Evolutionary conservation across 2,888 invertebrate genomes (phyloP), one percentile per base, ranked within the genome.

Genomic region (Nomada fabriciana): DNA sequence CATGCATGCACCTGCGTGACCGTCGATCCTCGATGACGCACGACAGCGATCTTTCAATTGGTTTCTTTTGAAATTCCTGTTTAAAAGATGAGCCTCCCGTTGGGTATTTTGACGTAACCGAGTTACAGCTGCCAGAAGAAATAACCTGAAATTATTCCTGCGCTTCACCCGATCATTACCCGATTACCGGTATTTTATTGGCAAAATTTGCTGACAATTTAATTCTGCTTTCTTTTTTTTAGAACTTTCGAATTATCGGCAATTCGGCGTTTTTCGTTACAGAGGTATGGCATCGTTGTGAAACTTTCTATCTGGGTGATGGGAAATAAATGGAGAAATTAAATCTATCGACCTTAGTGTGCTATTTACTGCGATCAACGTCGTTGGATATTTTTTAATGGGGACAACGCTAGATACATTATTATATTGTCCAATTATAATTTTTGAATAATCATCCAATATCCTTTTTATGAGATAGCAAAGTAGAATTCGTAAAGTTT

Each of bases 1-100:
- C 18, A 50, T 23, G 25, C 29, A 25, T 72, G 80, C 87, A 86
- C 87, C 82, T 86, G 87, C 75, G 43, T 20, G 61, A 25, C 80
- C 20, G 57, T 43, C 52, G 57, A 42, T 59, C 47, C 2, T 4
- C 20, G 50, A 20, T n/a, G 52, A 64, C 59, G 61, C 67, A 47
- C 61, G 50, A 74, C 53, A 42, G 18, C 53, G 36, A 69, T 43
- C 68, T 23, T 23, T 68, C 55, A 50, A 69, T 75, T 69, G 77
- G 65, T 65, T 68, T 52, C 65, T 74, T 76, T 81, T 74, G 76
- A 53, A 81, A 86, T 86, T 84, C 67, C 61, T 70, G 55, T 52
- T 13, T 59, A 57, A 74, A 57, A 50, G 68, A 81, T 61, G 75
- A 69, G 52, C 61, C 57, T 57, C 52, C 15, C 64, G 57, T 55